These are phyloP conservation scores for Phycodurus eques DNA, from an alignment of 2,113 vertebrate species.

Conservation along the genomic window DNA sequence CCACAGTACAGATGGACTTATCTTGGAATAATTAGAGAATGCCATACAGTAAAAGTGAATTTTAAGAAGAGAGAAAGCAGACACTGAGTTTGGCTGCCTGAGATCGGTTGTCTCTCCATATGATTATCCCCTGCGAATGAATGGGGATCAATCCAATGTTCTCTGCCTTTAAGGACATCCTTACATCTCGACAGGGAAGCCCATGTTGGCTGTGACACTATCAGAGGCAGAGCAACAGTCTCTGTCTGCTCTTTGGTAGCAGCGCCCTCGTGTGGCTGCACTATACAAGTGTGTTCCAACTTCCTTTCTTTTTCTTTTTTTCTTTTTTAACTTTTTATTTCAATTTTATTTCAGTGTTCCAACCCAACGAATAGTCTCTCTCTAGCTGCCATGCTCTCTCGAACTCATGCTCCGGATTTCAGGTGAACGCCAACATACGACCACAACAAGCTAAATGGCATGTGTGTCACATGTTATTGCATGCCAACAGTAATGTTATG, in stretches of 20 bases:
- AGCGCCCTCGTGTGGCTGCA: conserved; percentile 52
- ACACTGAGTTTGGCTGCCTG: no score
- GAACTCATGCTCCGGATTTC: conserved; percentile 51
- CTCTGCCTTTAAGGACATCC: not conserved
- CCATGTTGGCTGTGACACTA: not conserved
- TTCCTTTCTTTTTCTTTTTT: conserved; percentile 13
- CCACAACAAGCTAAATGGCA: conserved; percentile 45
- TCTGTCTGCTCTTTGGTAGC: conserved; percentile 25
- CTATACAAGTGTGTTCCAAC: conserved; percentile 35
- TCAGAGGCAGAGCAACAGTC: conserved; percentile 6
- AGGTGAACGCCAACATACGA: conserved; percentile 46
- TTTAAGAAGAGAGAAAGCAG: no score
- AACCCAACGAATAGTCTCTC: conserved; percentile 14
- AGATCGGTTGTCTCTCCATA: no score
- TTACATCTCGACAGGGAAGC: no score
- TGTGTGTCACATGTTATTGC: conserved; percentile 47
- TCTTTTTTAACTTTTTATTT: no score
- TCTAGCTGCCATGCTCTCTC: conserved; percentile 29
- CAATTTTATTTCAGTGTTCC: no score
- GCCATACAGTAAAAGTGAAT: no score
- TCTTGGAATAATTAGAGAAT: not conserved
- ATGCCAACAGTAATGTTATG: conserved; percentile 18
- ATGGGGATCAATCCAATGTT: not conserved
- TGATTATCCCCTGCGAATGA: no score
- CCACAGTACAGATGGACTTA: no score